These are phyloP conservation scores for Microctenopoma lineatum DNA, from an alignment of 2,797 vertebrate species.

Conservation along the genomic window DNA sequence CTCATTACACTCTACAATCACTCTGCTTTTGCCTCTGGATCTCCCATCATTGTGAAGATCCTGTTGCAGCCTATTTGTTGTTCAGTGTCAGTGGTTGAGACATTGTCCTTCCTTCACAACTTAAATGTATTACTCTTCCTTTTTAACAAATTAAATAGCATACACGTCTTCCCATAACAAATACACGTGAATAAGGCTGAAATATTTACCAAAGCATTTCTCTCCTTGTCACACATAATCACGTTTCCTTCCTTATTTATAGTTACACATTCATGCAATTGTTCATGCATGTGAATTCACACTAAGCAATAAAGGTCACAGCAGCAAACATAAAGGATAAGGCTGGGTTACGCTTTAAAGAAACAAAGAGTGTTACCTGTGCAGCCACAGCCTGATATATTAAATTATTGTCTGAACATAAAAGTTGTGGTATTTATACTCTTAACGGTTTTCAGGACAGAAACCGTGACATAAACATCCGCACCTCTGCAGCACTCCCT, in stretches of 20 bases:
- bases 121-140: not conserved
- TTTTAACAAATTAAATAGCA: not conserved
- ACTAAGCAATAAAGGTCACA: conserved; percentile 6
- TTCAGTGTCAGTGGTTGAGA: too few relatives aligned
- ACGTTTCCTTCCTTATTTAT: not conserved
- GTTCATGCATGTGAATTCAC: conserved; percentile 40
- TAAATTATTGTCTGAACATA: too few relatives aligned
- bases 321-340: conserved; percentile 23
- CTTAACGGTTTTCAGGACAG: too few relatives aligned
- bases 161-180: conserved; percentile 1
- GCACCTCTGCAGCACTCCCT: too few relatives aligned
- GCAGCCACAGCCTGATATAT: not conserved
- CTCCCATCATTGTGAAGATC: too few relatives aligned
- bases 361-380: not conserved
- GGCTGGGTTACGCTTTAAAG: conserved; percentile 11
- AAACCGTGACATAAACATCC: too few relatives aligned
- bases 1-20: not conserved
- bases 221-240: not conserved
- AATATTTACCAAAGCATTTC: not conserved
- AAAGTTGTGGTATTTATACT: too few relatives aligned
- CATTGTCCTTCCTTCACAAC: too few relatives aligned
- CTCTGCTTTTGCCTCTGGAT: too few relatives aligned
- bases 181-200: conserved; percentile 32
- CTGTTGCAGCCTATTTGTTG: too few relatives aligned
- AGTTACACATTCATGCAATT: conserved; percentile 28